Base-by-base conservation (phyloP, 2,113 vertebrate species). In the Salvator merianae region DNA sequence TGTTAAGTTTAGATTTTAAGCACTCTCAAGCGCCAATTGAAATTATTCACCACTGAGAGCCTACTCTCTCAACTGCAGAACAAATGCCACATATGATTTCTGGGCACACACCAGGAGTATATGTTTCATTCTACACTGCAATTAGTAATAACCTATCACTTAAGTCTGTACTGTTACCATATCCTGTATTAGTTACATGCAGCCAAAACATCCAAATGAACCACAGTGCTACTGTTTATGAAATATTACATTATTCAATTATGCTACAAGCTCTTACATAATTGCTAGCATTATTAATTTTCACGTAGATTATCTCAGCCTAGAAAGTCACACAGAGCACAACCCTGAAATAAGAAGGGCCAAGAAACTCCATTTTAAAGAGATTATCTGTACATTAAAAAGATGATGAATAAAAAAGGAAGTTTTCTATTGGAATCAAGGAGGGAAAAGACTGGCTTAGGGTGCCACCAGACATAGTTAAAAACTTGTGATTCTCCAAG, bases 251-350 rank as follows among this genome's bases (percentile, higher is more conserved):
- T 10, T 77, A 73, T 62, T 72, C 85, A 20, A 0, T 50, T 70
- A 22, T 63, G 36, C 70, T 79, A 5, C 4, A 81, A 69, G 36
- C 72, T 53, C 24, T 36, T 62, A 9, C 78, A 36, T 24, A 69
- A 18, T 3, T 84, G 62, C 78, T 85, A 75, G 12, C 24, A 77
- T 86, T 30, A 47, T 38, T 73, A 86, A 75, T 28, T 72, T 28
- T 59, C 24, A 59, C 5, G 20, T 59, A 59, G 24, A 59, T 62
- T 62, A 62, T 87, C 2, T 0, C 8, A 90, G 74, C 71, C 79
- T 79, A 75, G 75, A n/a, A 82, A 70, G 83, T n/a, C 78, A 73
- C 26, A 32, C 1, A 32, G 5, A 68, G 50, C 14, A 32, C 12
- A 32, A 16, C 9, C 16, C 55, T 59, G 53, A 55, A 50, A 18